Evolutionary conservation across 2,797 vertebrate genomes (phyloP).

Genomic region (Novumbra hubbsi): DNA sequence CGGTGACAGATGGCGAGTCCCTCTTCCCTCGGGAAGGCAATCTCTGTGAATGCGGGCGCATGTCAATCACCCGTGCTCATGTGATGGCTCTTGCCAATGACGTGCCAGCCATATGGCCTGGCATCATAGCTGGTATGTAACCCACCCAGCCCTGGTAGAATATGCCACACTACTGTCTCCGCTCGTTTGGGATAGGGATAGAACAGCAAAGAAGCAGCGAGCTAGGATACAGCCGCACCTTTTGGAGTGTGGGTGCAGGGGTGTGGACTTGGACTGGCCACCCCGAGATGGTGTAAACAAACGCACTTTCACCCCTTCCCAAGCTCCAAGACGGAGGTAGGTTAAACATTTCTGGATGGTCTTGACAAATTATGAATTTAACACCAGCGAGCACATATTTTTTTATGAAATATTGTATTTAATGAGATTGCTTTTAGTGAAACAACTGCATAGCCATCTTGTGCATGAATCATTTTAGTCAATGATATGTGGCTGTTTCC

Average conservation of each 20-base stretch:
- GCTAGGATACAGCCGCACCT: constrained; percentile 71
- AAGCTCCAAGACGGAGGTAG: constrained; percentile 84
- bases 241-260: constrained; percentile 76
- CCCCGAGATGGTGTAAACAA: constrained; percentile 94
- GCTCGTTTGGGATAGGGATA: constrained; percentile 81
- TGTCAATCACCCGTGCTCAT: constrained; percentile 99
- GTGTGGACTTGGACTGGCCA: constrained; percentile 67
- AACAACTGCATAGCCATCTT: neutral
- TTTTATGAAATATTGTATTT: neutral
- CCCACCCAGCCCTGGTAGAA: constrained; percentile 85
- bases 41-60: constrained; percentile 98
- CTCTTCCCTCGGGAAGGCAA: constrained; percentile 93
- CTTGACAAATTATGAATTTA: constrained; percentile 8
- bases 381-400: neutral
- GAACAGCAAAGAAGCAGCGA: constrained; percentile 70
- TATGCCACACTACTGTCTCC: constrained; percentile 93
- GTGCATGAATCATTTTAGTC: constrained; percentile 9
- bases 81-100: constrained; percentile 99
- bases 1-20: constrained; percentile 98
- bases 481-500: neutral
- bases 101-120: constrained; percentile 99
- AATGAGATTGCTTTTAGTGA: neutral
- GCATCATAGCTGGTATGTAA: constrained; percentile 98
- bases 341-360: constrained; percentile 51
- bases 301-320: constrained; percentile 78